Conservation (phyloP, 2,113 vertebrate species). For the Nycticorax nycticorax region DNA sequence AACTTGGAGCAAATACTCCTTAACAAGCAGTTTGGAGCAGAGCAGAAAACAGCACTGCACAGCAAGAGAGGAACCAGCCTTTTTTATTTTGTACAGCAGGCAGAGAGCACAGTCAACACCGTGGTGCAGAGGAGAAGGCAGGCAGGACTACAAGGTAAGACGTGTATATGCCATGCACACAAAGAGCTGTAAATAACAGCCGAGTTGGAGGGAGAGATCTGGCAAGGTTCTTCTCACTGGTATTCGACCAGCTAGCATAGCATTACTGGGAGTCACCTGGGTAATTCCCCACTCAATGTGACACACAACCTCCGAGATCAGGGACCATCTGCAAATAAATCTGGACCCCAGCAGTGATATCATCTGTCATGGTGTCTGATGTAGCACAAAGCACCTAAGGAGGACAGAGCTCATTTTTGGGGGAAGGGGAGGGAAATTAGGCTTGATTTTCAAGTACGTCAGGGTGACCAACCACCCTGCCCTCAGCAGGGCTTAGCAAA, state of each 20-base stretch:
- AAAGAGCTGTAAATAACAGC: slow-evolving; percentile 39
- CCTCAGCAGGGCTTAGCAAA: background rate
- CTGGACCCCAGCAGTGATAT: slow-evolving; percentile 47
- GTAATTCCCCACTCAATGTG: slow-evolving; percentile 44
- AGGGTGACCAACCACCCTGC: background rate
- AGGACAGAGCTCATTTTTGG: background rate
- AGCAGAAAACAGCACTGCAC: background rate
- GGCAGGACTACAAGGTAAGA: slow-evolving; percentile 2
- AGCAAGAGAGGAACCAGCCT: background rate
- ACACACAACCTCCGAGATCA: slow-evolving; percentile 28
- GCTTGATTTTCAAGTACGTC: background rate
- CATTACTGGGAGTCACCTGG: slow-evolving; percentile 55
- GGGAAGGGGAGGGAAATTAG: background rate
- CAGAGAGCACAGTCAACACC: background rate
- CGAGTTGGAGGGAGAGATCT: background rate
- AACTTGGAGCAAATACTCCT: background rate
- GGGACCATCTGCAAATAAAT: slow-evolving; percentile 56
- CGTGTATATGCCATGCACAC: background rate
- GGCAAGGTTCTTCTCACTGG: background rate
- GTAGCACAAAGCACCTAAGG: slow-evolving; percentile 35
- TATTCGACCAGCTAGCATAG: slow-evolving; percentile 7
- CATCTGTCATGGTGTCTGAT: slow-evolving; percentile 51
- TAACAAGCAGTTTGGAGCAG: slow-evolving; percentile 4
- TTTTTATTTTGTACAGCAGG: background rate
- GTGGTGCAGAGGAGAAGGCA: background rate